phyloP scores from a whole-genome alignment of 2,888 invertebrate species.

The Deilephila elpenor region DNA sequence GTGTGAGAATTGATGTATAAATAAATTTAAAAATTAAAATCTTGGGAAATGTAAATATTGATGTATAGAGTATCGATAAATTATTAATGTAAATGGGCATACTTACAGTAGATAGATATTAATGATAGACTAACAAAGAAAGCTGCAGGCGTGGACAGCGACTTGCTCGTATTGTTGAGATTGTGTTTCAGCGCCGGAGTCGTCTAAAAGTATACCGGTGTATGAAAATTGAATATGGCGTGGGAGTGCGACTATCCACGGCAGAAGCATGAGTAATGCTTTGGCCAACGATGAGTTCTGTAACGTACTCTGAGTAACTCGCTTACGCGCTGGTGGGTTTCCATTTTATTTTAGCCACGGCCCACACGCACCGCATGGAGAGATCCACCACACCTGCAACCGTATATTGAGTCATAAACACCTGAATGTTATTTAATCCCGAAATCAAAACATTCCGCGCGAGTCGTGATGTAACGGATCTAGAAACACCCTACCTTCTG shows the following conservation, averaged over 20 bases:
- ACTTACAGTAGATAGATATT: neutral
- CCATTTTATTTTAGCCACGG: slow-evolving; percentile 77
- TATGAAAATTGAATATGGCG: slow-evolving; percentile 81
- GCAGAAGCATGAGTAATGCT: slow-evolving; percentile 76
- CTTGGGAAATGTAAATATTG: neutral
- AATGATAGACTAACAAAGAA: neutral
- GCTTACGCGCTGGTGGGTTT: slow-evolving; percentile 57
- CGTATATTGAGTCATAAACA: slow-evolving; percentile 70
- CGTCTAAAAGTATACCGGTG: slow-evolving; percentile 68
- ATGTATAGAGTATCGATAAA: neutral
- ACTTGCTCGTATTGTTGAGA: slow-evolving; percentile 39
- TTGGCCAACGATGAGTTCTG: slow-evolving; percentile 57
- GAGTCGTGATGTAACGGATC: slow-evolving; percentile 40
- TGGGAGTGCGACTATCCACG: slow-evolving; percentile 71
- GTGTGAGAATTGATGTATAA: neutral
- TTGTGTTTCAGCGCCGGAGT: slow-evolving; percentile 52
- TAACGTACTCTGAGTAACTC: slow-evolving; percentile 74
- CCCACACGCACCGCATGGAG: slow-evolving; percentile 70
- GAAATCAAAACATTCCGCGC: slow-evolving; percentile 55
- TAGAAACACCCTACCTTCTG: slow-evolving; percentile 37
- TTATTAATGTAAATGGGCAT: neutral
- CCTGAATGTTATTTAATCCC: slow-evolving; percentile 76
- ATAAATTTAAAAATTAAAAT: neutral
- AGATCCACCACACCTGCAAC: slow-evolving; percentile 77
- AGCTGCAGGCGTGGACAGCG: neutral